Base-by-base conservation (phyloP, 2,797 vertebrate genomes). In the Molossus molossus region DNA sequence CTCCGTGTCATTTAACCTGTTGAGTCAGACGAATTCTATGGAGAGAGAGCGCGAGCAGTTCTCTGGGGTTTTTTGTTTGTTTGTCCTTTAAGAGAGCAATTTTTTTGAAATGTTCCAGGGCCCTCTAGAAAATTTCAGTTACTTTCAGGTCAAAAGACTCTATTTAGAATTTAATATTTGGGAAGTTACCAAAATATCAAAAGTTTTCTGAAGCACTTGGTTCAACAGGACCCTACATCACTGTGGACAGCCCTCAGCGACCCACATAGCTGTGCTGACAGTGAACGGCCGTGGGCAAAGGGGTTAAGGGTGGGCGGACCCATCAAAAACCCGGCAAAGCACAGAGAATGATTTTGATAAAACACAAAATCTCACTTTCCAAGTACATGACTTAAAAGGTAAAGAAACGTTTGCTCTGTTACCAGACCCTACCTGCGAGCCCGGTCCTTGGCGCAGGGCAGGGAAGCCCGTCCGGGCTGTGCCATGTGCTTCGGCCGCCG, bases 361-460 rank as follows among this genome's bases (percentile, higher is more conserved):
- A 14, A 5, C 13, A 3, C 21, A 8, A 1, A 0, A 0, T 9
- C 55, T 2, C 3, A 4, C 21, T 58, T 23, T 17, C 55, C 33
- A 5, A 25, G 33, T 0, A 3, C 20, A 1, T 57, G 3, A 1
- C 20, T 23, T 57, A 1, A 3, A 25, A 10, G 29, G n/a, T 14
- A 15, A 23, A n/a, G 55, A 9, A 11, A 3, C 21, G 1, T 2
- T 8, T 21, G 3, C 55, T 25, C 55, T 10, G 7, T 37, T 1
- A 3, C n/a, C 8, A 9, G 3, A 40, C 55, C 76, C 40, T 25
- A 53, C 55, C 33, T 15, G 12, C 76, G 23, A 9, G 76, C 53
- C 17, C 17, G 50, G 76, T 37, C 76, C 20, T 37, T 23, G 62
- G 6, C 4, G 0, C 3, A 7, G 27, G 14, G 40, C 40, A 6